Percentiles rank a stretch among this genome's conserved stretches.
Evolutionary conservation across 2,797 vertebrate genomes (phyloP).

Genomic region (Eutrigla gurnardus): DNA sequence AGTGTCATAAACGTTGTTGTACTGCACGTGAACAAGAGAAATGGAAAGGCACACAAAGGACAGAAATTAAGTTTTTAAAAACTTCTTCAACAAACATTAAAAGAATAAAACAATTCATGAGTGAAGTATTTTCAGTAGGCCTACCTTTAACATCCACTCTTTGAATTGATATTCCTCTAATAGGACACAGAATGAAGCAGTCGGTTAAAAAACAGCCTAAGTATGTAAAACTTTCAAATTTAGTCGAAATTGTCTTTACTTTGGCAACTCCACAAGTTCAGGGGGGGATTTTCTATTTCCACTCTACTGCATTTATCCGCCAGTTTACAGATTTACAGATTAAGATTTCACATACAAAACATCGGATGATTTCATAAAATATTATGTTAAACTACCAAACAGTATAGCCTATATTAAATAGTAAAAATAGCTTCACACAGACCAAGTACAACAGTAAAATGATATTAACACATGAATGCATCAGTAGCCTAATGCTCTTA

Average conservation of each 20-base stretch:
- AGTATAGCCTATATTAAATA: background rate
- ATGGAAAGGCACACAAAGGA: background rate
- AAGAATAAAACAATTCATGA: background rate
- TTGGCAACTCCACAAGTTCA: background rate
- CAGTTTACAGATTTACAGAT: background rate
- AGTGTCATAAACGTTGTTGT: conserved; percentile 52
- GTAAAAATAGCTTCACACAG: background rate
- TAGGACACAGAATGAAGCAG: conserved; percentile 20
- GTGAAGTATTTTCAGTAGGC: background rate
- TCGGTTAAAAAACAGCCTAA: conserved; percentile 4
- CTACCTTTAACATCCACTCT: conserved; percentile 70
- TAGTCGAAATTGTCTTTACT: background rate
- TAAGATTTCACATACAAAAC: background rate
- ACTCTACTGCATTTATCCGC: background rate
- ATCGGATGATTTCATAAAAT: background rate
- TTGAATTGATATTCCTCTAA: conserved; percentile 69
- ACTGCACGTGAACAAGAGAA: conserved; percentile 37
- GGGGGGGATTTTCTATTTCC: background rate
- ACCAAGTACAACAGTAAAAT: background rate
- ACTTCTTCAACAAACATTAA: fast-evolving
- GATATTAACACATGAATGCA: background rate
- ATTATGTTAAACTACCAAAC: background rate
- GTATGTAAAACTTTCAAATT: background rate
- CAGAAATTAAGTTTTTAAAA: background rate
- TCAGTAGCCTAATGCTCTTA: background rate